Base-by-base conservation (phyloP, 2,888 invertebrate genomes). In the Limnephilus marmoratus region DNA sequence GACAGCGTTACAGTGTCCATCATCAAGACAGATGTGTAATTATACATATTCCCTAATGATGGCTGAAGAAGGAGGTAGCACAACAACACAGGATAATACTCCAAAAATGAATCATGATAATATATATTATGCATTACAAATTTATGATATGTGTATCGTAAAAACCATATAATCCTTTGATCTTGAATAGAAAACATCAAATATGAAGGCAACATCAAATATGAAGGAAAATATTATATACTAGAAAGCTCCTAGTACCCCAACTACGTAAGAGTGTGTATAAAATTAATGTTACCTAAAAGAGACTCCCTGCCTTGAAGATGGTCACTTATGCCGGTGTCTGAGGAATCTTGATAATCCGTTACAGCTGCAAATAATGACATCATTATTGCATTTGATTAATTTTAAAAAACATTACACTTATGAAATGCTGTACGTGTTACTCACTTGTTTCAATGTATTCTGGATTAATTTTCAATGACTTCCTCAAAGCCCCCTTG, bases 301-400 rank as follows among this genome's bases (percentile, higher is more conserved):
- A 95, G 86, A 83, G 95, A 93, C 94, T 96, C 96, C 93, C 96
- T 96, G 0, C 95, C 95, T 81, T 96, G 96, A 49, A 89, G 83
- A 37, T 96, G 96, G 0, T 96, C 96, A 81, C 96, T 95, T 1
- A 96, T 96, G 0, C 96, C 96, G 49, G 94, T 96, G 92, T 95
- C 97, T 0, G 97, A 97, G 0, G 97, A 96, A 94, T 97, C 97
- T 94, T 96, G 96, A 93, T 94, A 96, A 93, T 96, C 96, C 18
- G 96, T 96, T 0, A 95, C 94, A 37, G 94, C 93, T 92, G 90
- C 1, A 94, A 85, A 85, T 45, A 49, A 49, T 15, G 3, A 49
- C 12, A 49, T 49, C 49, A 49, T 49, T 49, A 49, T 15, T 49
- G 80, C 2, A 34, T 49, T 49, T 49, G 13, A 49, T 49, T 15